Percentiles rank a stretch among this genome's conserved stretches.
These are phyloP conservation scores for Ennomos erosarius DNA, from an alignment of 2,888 invertebrate genomes.

Conservation along the genomic window DNA sequence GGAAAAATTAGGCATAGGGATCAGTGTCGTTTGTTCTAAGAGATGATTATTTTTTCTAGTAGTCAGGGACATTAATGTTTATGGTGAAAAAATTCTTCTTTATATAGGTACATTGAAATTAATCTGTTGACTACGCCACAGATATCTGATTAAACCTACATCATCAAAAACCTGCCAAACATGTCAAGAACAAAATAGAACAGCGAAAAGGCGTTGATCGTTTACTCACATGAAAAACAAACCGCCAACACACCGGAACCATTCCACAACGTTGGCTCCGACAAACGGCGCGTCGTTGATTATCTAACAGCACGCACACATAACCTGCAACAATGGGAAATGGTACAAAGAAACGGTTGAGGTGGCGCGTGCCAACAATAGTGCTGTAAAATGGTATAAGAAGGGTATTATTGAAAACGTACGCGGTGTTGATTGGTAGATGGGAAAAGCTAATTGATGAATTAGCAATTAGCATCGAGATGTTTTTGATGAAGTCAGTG, in stretches of 20 bases:
- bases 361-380: slow-evolving; percentile 26
- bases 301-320: slow-evolving; percentile 77
- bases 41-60: too few relatives aligned
- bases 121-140: too few relatives aligned
- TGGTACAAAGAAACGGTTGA: slow-evolving; percentile 36
- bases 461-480: too few relatives aligned
- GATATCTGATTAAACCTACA: slow-evolving; percentile 9
- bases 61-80: too few relatives aligned
- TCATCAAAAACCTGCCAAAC: background rate
- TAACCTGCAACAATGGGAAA: slow-evolving; percentile 76
- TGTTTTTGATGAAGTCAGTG: too few relatives aligned
- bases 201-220: slow-evolving; percentile 20
- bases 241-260: slow-evolving; percentile 77
- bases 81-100: too few relatives aligned
- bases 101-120: too few relatives aligned
- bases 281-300: slow-evolving; percentile 55
- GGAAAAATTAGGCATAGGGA: too few relatives aligned
- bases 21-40: too few relatives aligned
- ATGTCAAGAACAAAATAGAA: slow-evolving; percentile 7
- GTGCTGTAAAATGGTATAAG: slow-evolving; percentile 11
- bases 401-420: slow-evolving; percentile 8
- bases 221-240: slow-evolving; percentile 76
- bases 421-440: slow-evolving; percentile 1
- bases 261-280: slow-evolving; percentile 77
- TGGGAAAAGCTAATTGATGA: slow-evolving; percentile 3